A percentile compares a stretch with the other conserved stretches of the same genome.
Evolutionary conservation across 2,113 vertebrate species (phyloP).

Genomic region (Natator depressus): DNA sequence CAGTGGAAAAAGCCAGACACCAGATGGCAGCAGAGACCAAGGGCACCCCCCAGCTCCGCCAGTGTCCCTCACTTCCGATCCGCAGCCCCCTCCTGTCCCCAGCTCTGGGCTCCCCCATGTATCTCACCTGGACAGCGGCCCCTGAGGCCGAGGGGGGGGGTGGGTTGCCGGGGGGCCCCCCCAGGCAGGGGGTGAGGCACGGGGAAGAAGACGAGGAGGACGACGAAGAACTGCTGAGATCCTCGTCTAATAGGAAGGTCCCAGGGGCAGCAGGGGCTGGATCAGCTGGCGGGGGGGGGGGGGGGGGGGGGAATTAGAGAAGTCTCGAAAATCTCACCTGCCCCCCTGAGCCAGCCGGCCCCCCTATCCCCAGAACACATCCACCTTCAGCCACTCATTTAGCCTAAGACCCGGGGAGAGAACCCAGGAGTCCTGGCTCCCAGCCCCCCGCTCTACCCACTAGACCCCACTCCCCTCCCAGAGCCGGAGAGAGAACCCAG

Average conservation of each 20-base stretch:
- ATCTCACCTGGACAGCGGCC: constrained; percentile 74
- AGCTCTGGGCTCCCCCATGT: not conserved
- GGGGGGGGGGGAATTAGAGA: not conserved
- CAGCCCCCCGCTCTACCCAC: too few relatives aligned
- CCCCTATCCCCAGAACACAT: not conserved
- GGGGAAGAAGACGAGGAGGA: constrained; percentile 75
- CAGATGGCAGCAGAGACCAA: not conserved
- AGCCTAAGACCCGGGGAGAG: too few relatives aligned
- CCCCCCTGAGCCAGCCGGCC: not conserved
- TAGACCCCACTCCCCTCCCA: too few relatives aligned
- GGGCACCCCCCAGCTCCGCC: not conserved
- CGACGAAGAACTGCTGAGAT: constrained; percentile 78
- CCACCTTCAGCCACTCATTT: too few relatives aligned
- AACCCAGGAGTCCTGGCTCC: too few relatives aligned
- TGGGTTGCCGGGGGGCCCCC: constrained; percentile 73
- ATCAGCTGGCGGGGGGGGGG: constrained; percentile 12
- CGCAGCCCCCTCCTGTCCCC: not conserved
- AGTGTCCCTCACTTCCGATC: not conserved
- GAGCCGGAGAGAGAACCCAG: too few relatives aligned
- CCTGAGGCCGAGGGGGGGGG: constrained; percentile 67
- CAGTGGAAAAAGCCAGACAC: not conserved
- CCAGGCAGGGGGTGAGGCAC: constrained; percentile 73
- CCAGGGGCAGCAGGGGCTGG: constrained; percentile 72
- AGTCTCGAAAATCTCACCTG: not conserved
- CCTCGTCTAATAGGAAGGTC: constrained; percentile 82